Evolutionary conservation across 2,888 invertebrate species (phyloP), one percentile per base, ranked within the genome.

Genomic region (Napeogenes sylphis): DNA sequence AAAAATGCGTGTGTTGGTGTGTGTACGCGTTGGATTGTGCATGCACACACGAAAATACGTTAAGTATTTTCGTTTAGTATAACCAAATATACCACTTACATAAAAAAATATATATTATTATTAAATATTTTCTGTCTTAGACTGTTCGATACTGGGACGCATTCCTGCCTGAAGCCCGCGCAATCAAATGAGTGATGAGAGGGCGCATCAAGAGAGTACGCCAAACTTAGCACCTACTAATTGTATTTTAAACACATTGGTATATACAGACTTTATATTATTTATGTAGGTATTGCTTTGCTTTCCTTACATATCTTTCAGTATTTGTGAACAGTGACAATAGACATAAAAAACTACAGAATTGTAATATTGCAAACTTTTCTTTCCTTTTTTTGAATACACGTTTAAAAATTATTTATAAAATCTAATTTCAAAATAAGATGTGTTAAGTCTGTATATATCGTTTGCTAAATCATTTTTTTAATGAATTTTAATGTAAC

Each of bases 91-190:
- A 35, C 35, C 6, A 6, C 35, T 5, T 42, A 35, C 6, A 42
- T 42, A 10, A 10, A 42, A 10, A 56, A 6, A 38, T 45, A 33
- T 46, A 51, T 46, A 33, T 38, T 5, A 33, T 59, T 38, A 55
- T 46, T 45, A 35, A 33, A 55, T 53, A 38, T 30, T 33, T 56
- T 61, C 61, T 68, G 68, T 56, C 68, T 87, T 83, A 98, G 95
- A 91, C 98, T 54, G 95, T 97, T 72, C 96, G 97, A 82, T 95
- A 96, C 84, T 98, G 99, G 99, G 98, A 99, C 86, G 94, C 96
- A 32, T 99, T 99, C 90, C 91, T 98, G 72, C 99, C 99, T 0
- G 98, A 98, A 85, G 98, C 98, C 32, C 96, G 96, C 81, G 95
- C 97, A 71, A 97, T 98, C 84, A 95, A 94, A 90, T 97, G 94